Percentiles rank a stretch among this genome's conserved stretches.
Conservation (phyloP, 1,140 invertebrate species). For the Daktulosphaira vitifoliae region DNA sequence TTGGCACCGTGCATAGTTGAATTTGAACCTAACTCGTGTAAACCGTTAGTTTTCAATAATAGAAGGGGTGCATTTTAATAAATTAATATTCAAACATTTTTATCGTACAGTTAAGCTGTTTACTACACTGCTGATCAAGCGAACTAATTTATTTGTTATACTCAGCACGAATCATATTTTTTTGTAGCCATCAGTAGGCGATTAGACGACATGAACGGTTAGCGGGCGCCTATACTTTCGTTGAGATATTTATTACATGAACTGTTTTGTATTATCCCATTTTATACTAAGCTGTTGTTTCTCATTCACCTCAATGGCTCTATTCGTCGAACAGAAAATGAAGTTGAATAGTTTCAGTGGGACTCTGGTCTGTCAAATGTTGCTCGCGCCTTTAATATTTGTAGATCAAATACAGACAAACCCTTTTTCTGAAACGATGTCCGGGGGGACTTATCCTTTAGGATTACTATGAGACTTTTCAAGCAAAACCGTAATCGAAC, state of each 20-base stretch:
- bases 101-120: no score
- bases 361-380: not conserved
- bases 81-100: no score
- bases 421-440: not conserved
- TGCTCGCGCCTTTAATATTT: not conserved
- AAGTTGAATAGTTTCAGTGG: conserved; percentile 12
- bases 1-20: no score
- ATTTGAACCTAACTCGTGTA: no score
- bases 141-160: no score
- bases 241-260: not conserved
- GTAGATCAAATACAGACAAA: not conserved
- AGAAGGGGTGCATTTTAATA: no score
- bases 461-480: not conserved
- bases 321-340: conserved; percentile 22
- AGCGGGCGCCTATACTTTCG: not conserved
- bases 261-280: not conserved
- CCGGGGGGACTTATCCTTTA: conserved; percentile 14
- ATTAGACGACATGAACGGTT: conserved; percentile 1
- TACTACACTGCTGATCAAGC: no score
- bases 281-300: not conserved
- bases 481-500: not conserved
- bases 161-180: no score
- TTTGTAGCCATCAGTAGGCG: not conserved
- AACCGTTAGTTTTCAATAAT: no score
- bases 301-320: not conserved